A percentile compares a stretch with the other conserved stretches of the same genome.
These are phyloP conservation scores for Erythrocebus patas DNA, from an alignment of 2,113 vertebrate species.

Conservation along the genomic window DNA sequence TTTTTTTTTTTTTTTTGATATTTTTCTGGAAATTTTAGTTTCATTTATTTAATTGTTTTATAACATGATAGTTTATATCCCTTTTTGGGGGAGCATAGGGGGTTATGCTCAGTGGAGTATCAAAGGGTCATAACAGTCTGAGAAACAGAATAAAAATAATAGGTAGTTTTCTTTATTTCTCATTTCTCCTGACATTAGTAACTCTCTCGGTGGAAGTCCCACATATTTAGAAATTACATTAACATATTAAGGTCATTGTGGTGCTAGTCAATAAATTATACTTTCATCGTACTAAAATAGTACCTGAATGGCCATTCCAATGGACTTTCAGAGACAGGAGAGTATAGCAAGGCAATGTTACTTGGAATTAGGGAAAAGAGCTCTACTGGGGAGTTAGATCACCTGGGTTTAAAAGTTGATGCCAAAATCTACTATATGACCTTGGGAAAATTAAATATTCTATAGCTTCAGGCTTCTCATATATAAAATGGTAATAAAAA, in stretches of 20 bases:
- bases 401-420: background rate
- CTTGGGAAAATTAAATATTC: background rate
- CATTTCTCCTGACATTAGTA: background rate
- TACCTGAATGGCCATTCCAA: background rate
- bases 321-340: background rate
- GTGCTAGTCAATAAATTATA: background rate
- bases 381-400: background rate
- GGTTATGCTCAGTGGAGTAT: background rate
- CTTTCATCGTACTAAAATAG: background rate
- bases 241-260: background rate
- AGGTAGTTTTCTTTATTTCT: background rate
- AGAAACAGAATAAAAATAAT: background rate
- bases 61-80: background rate
- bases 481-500: background rate
- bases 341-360: background rate
- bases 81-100: background rate
- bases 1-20: background rate
- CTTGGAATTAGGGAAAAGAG: background rate
- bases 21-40: conserved; percentile 8
- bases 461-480: background rate
- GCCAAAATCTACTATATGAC: background rate
- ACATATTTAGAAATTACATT: background rate
- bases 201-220: background rate
- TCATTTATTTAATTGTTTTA: background rate
- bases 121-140: background rate